A percentile compares a stretch with the other conserved stretches of the same genome.
Conservation (phyloP, 2,113 vertebrate species). For the Arizona elegans region DNA sequence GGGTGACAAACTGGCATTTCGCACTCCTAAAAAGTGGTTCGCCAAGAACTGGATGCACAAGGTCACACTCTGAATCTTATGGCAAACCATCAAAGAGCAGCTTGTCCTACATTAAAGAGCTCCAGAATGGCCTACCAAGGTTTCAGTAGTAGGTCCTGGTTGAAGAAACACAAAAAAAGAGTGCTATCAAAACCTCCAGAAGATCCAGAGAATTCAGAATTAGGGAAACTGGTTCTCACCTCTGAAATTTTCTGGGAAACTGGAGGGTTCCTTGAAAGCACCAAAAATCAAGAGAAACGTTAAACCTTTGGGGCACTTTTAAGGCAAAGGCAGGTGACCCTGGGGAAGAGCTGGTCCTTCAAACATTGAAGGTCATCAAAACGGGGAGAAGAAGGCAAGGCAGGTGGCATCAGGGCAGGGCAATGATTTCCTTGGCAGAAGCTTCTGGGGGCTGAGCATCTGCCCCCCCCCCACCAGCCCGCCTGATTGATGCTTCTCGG, state of each 20-base stretch:
- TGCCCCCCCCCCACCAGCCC: background rate
- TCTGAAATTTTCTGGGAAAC: background rate
- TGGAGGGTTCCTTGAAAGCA: background rate
- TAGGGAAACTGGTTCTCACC: background rate
- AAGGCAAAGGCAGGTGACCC: background rate
- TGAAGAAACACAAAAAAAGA: background rate
- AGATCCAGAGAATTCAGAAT: background rate
- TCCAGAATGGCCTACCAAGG: background rate
- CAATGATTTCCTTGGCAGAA: conserved; percentile 2
- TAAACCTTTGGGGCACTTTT: background rate
- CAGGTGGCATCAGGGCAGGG: background rate
- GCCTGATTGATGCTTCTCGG: background rate
- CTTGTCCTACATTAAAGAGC: background rate
- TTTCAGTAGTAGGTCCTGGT: background rate
- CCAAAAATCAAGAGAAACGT: background rate
- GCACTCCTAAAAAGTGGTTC: background rate
- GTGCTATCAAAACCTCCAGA: background rate
- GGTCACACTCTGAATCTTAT: background rate
- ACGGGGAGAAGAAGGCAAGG: background rate
- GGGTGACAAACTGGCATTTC: background rate
- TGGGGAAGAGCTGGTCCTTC: background rate
- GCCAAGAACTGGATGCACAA: background rate
- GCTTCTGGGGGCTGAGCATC: background rate
- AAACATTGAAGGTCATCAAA: background rate
- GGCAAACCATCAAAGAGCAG: background rate